Evolutionary conservation across 2,797 vertebrate species (phyloP).

Genomic region (Meda fulgida): DNA sequence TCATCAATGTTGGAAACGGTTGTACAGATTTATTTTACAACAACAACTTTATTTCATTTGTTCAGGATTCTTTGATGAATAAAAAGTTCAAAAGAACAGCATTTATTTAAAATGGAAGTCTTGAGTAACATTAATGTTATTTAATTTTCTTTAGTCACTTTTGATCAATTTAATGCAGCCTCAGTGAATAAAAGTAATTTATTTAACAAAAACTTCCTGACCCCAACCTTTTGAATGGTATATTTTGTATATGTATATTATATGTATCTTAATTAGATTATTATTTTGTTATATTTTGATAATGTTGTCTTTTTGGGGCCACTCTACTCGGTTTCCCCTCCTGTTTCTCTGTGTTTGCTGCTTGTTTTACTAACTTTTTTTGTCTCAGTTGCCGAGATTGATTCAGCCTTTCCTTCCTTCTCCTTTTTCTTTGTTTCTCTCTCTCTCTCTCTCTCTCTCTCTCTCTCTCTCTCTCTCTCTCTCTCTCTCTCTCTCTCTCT

Average conservation of each 20-base stretch:
- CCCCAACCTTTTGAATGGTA: not conserved
- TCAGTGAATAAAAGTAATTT: not conserved
- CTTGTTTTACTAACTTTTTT: not conserved
- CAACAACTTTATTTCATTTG: not conserved
- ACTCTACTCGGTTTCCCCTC: not conserved
- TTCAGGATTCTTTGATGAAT: not conserved
- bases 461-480: constrained; percentile 5
- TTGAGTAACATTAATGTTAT: not conserved
- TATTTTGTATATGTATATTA: not conserved
- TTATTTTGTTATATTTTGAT: not conserved
- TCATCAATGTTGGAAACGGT: not conserved
- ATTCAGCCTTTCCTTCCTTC: not conserved
- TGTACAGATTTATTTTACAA: not conserved
- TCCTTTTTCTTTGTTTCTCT: not conserved
- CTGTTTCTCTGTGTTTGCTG: not conserved
- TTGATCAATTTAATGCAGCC: not conserved
- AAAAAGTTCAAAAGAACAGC: not conserved
- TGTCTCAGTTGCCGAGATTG: not conserved
- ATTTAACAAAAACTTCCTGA: not conserved
- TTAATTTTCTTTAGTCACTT: not conserved
- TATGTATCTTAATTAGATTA: not conserved
- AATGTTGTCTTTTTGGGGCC: not conserved
- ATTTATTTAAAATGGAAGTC: not conserved
- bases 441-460: not conserved
- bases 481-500: constrained; percentile 22